A percentile compares a stretch with the other conserved stretches of the same genome.
Conservation (phyloP, 2,113 vertebrate species). For the Hypanus sabinus region DNA sequence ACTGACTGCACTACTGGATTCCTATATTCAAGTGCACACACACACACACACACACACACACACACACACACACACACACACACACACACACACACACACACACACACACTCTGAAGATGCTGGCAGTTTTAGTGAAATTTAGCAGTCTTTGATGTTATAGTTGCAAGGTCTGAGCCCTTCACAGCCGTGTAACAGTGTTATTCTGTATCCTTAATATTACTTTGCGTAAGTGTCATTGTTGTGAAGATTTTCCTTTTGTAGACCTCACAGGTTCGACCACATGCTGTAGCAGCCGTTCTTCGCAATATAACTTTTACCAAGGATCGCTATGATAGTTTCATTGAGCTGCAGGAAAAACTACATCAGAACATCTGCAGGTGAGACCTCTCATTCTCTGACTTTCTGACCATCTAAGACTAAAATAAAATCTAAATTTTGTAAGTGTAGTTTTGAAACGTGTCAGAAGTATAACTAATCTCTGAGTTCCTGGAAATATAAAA, state of each 20-base stretch:
- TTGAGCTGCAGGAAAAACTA: conserved; percentile 94
- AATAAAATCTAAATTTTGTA: not conserved
- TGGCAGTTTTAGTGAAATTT: too few relatives aligned
- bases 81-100: too few relatives aligned
- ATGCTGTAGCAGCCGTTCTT: conserved; percentile 85
- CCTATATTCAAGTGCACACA: too few relatives aligned
- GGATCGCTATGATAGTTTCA: conserved; percentile 88
- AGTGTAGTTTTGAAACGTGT: not conserved
- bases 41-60: too few relatives aligned
- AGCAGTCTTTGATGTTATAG: too few relatives aligned
- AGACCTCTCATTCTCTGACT: conserved; percentile 39
- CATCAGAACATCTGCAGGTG: conserved; percentile 98
- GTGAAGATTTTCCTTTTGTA: conserved; percentile 46
- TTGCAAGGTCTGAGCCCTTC: not conserved
- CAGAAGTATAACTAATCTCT: too few relatives aligned
- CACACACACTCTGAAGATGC: too few relatives aligned
- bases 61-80: too few relatives aligned
- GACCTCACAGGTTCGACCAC: conserved; percentile 75
- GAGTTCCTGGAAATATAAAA: too few relatives aligned
- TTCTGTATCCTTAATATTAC: not conserved
- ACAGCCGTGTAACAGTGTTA: not conserved
- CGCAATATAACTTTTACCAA: conserved; percentile 81
- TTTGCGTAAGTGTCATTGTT: not conserved
- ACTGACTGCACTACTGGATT: too few relatives aligned
- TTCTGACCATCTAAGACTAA: not conserved